phyloP scores from a whole-genome alignment of 1,140 invertebrate species.

The Drosophila arizonae region DNA sequence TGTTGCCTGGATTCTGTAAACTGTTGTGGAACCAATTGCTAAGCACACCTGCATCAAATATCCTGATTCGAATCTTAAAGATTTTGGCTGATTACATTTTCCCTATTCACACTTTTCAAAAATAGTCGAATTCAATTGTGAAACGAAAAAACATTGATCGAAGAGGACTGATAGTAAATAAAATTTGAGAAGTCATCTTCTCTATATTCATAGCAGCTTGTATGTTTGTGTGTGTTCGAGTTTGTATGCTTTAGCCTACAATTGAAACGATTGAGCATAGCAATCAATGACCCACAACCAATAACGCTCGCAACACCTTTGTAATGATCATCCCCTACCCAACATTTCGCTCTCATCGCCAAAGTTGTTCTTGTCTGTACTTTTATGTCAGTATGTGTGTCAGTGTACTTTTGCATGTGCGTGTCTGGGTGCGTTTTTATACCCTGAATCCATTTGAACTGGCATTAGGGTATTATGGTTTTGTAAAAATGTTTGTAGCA shows the following conservation, averaged over 20 bases:
- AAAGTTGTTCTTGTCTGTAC: neutral
- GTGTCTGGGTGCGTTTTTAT: too few relatives aligned
- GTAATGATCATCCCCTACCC: neutral
- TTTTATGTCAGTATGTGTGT: neutral
- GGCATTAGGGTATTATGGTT: too few relatives aligned
- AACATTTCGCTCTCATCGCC: neutral
- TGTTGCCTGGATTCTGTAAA: too few relatives aligned
- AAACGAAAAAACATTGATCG: slow-evolving; percentile 5
- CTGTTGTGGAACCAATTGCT: neutral
- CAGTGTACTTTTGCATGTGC: too few relatives aligned
- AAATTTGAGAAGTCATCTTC: slow-evolving; percentile 39
- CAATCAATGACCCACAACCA: slow-evolving; percentile 14
- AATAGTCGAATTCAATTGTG: neutral
- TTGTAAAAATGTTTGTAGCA: too few relatives aligned
- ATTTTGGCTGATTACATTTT: slow-evolving; percentile 2
- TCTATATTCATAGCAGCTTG: neutral
- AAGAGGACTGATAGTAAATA: slow-evolving; percentile 14
- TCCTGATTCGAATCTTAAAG: slow-evolving; percentile 1
- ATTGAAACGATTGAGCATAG: slow-evolving; percentile 10
- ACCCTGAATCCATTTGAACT: too few relatives aligned
- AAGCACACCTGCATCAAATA: slow-evolving; percentile 10
- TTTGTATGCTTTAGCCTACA: slow-evolving; percentile 1
- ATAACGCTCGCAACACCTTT: neutral
- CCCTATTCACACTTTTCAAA: slow-evolving; percentile 19
- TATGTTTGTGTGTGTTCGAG: neutral